Percentiles rank a stretch among this genome's conserved stretches.
These are phyloP conservation scores for Trichogramma dendrolimi DNA, from an alignment of 2,888 invertebrate species.

Conservation along the genomic window DNA sequence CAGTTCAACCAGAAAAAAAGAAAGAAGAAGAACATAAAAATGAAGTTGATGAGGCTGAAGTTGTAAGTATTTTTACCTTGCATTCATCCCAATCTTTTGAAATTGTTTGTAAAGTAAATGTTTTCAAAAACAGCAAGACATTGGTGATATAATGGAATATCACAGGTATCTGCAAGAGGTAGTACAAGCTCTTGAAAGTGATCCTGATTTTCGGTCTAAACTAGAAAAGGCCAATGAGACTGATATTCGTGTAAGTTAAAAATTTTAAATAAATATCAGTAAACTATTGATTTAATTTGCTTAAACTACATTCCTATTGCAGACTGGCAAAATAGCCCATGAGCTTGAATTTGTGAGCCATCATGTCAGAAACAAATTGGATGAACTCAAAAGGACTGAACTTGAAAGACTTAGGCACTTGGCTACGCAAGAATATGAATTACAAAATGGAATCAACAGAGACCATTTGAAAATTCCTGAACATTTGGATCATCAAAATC, in stretches of 20 bases:
- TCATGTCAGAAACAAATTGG: constrained; percentile 78
- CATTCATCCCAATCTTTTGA: constrained; percentile 3
- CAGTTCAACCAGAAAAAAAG: constrained; percentile 50
- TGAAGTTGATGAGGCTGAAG: constrained; percentile 35
- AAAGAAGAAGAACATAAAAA: constrained; percentile 40
- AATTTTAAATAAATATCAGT: constrained; percentile 8
- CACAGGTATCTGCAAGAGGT: constrained; percentile 86
- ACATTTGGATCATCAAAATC: constrained; percentile 85
- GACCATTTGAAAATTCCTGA: constrained; percentile 61
- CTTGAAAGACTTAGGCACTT: constrained; percentile 74
- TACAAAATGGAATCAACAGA: constrained; percentile 64
- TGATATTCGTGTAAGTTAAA: constrained; percentile 72
- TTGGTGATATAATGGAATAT: constrained; percentile 63
- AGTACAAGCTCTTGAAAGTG: constrained; percentile 82
- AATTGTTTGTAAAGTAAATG: not conserved
- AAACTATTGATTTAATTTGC: not conserved
- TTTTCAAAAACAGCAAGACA: not conserved
- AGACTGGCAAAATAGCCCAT: constrained; percentile 88
- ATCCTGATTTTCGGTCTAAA: constrained; percentile 76
- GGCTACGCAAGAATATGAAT: constrained; percentile 64
- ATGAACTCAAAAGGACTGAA: constrained; percentile 89
- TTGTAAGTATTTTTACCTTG: constrained; percentile 23
- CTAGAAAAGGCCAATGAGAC: constrained; percentile 76
- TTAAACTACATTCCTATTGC: constrained; percentile 36
- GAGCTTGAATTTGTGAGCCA: constrained; percentile 87